Evolutionary conservation across 2,797 vertebrate genomes (phyloP), one percentile per base, ranked within the genome.

Genomic region (Schizothorax lantsangensis): DNA sequence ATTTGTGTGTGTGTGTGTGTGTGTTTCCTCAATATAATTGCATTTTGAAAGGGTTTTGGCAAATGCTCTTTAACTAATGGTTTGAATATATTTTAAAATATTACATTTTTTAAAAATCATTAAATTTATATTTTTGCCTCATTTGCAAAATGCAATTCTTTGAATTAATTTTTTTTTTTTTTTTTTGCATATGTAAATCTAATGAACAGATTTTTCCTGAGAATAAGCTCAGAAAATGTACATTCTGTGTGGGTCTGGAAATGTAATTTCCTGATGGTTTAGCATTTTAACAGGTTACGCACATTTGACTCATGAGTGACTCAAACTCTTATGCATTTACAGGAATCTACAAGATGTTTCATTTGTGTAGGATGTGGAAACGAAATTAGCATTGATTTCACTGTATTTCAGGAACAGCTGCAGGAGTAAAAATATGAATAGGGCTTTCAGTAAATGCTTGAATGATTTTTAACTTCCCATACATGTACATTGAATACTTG

Each of bases 281-380:
- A 43, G 36, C 11, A 36, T 78, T 78, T 78, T 57, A 78, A 57
- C 36, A 11, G 23, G 77, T 66, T 81, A 36, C 11, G 0, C 62
- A 33, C 17, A 49, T 45, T 64, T 17, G n/a, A 17, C 52, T 40
- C 52, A 17, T 12, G 62, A 36, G 40, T 33, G n/a, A 66, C 79
- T 81, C 57, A 75, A 84, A 77, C 57, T 38, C 57, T 64, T 12
- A 38, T n/a, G 23, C 33, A 43, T 83, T 83, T 83, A 72, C 68
- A 57, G 81, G 81, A 83, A 83, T 72, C 66, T 82, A 38, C 23
- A 73, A 75, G 23, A 30, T 1, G 68, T 83, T 38, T 57, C 33
- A 26, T 40, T 38, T 10, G 59, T 40, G 59, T 52, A 78, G 45
- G 36, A 49, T 54, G 83, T 68, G 73, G 73, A 68, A 84, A 84